Evolutionary conservation across 1,140 invertebrate species (phyloP), one percentile per base, ranked within the genome.

Genomic region (Tribolium castaneum): DNA sequence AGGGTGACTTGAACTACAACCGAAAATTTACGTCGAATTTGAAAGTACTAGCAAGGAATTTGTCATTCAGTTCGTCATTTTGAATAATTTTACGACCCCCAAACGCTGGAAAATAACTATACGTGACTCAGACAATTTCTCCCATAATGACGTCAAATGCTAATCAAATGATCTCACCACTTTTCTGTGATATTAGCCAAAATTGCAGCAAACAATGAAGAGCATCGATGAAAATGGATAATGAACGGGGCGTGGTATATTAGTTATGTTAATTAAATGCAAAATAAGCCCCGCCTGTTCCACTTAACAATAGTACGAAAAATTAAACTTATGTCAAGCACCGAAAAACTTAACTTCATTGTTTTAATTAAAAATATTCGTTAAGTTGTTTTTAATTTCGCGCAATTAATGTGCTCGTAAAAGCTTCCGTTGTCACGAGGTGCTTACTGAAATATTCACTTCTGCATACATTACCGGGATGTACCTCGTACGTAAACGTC

Each of bases 31-130:
- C 19, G 9, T 19, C 3, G 52, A 54, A 54, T 54, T 9, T 54
- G 52, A 54, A 14, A 54, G 6, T 56, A 59, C 19, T 25, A 25
- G 51, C 9, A 19, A 52, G 13, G 54, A 59, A 59, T 59, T 45
- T 59, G 54, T 22, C 54, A 59, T 59, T 59, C 19, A 59, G 9
- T 16, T 59, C 54, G 19, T 59, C 14, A 59, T 25, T 59, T 59
- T 59, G 54, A 59, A 59, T 59, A 59, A 59, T 22, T 22, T 59
- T 59, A n/a, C 6, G 54, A 16, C 25, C 54, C 19, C 19, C 10
- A 59, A 59, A 59, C 54, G 54, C 10, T 59, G 19, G 54, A 59
- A 59, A 59, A 59, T 59, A 59, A 59, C 54, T 25, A 59, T 59
- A 59, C 54, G 54, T 59, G 54, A 59, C 54, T 59, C 16, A 25